Evolutionary conservation across 2,888 invertebrate species (phyloP).

Genomic region (Orthosia incerta): DNA sequence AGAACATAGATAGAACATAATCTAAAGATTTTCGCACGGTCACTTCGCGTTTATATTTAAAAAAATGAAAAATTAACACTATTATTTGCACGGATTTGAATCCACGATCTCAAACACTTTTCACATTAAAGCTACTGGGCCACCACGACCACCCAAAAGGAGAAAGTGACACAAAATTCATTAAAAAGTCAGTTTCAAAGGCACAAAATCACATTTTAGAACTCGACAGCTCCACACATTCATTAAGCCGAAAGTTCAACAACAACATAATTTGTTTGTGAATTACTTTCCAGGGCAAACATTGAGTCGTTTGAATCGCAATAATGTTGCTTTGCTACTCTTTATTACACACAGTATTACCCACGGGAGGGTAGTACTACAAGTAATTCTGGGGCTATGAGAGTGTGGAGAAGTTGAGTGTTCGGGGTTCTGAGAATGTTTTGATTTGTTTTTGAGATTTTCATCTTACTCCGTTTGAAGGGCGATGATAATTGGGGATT

Average conservation of each 20-base stretch:
- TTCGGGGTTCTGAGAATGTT: constrained; percentile 7
- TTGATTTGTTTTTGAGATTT: constrained; percentile 23
- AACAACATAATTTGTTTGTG: constrained; percentile 72
- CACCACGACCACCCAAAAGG: neutral
- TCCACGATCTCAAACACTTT: no score
- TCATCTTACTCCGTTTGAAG: no score
- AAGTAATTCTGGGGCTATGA: constrained; percentile 67
- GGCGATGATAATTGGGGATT: no score
- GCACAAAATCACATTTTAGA: constrained; percentile 26
- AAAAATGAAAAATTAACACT: no score
- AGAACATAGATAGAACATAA: no score
- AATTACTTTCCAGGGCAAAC: constrained; percentile 68
- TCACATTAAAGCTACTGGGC: no score
- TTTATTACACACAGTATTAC: constrained; percentile 76
- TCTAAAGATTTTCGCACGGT: no score
- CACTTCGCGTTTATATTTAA: no score
- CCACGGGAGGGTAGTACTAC: constrained; percentile 68
- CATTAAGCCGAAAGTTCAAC: constrained; percentile 67
- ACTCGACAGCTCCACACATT: constrained; percentile 50
- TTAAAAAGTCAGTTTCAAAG: constrained; percentile 42
- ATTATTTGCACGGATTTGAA: no score
- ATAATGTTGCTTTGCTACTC: constrained; percentile 71
- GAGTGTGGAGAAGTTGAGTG: constrained; percentile 46
- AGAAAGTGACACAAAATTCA: constrained; percentile 8
- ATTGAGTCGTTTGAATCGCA: constrained; percentile 65